Base-by-base conservation (phyloP, 1,140 invertebrate genomes). In the Conus betulinus region DNA sequence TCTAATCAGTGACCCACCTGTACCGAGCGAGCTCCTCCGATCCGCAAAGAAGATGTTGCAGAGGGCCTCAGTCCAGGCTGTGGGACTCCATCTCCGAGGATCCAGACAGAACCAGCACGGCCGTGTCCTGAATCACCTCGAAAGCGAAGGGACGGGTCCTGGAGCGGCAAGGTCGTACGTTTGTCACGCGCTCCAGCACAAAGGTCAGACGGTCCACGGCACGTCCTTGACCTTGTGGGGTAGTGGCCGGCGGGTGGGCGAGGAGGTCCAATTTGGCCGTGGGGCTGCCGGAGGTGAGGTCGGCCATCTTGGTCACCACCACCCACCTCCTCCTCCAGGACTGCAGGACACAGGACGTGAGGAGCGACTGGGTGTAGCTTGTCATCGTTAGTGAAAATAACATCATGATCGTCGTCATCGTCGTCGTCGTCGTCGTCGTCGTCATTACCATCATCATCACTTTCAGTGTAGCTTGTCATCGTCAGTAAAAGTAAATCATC, bases 311-410 rank as follows among this genome's bases (percentile, higher is more conserved):
- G 67, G 91, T 91, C n/a, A 93, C 86, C n/a, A 91, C 89, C 27
- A 92, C 89, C 92, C 92, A 93, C 76, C 90, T 88, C 20, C 90
- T 89, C 55, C 89, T 90, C 93, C 93, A 93, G n/a, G 91, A 79
- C 93, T 93, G 89, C 57, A 60, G 15, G 57, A 60, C 8, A 71
- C 20, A n/a, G 23, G 23, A 71, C 6, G 67, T 71, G 17, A 23
- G 13, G 20, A 71, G 8, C 20, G 6, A 23, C 17, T 71, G 23
- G 23, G 20, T 71, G 67, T 71, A 60, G 15, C 57, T 60, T 60
- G 57, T 60, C 15, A 60, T 60, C 57, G 57, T 60, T 60, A 60
- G 20, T 71, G 67, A 7, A 5, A 20, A 7, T 71, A 17, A 13
- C 67, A 71, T 23, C 20, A 5, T 71, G 67, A 10, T 17, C 17